These are phyloP conservation scores for Tupaia chinensis DNA, from an alignment of 2,113 vertebrate species.

Conservation along the genomic window DNA sequence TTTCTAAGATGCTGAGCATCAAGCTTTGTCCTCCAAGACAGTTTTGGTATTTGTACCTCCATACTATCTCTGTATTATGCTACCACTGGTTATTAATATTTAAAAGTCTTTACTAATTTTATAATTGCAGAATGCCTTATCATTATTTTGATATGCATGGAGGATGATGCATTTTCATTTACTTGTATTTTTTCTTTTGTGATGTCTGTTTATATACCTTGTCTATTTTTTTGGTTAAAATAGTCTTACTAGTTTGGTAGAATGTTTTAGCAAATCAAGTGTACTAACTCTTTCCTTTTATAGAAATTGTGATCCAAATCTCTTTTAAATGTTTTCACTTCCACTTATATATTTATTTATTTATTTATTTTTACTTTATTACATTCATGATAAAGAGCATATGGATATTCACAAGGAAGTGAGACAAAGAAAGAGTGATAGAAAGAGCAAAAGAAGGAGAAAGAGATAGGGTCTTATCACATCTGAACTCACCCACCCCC, in stretches of 20 bases:
- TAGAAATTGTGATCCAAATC: not conserved
- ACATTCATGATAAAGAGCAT: no score
- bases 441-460: no score
- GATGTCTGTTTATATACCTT: not conserved
- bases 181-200: not conserved
- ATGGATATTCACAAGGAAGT: no score
- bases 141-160: not conserved
- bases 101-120: not conserved
- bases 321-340: slow-evolving; percentile 5
- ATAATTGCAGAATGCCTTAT: not conserved
- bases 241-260: not conserved
- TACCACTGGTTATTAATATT: not conserved
- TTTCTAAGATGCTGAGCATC: not conserved
- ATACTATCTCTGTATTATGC: not conserved
- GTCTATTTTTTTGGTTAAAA: not conserved
- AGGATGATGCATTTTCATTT: not conserved
- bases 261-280: not conserved
- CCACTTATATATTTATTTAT: not conserved
- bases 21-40: not conserved
- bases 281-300: not conserved
- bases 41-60: not conserved
- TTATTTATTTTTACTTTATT: no score
- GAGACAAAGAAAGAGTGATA: no score
- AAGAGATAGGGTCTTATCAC: no score
- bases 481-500: no score